These are phyloP conservation scores for Crocidura indochinensis DNA, from an alignment of 2,797 vertebrate genomes.

Conservation along the genomic window DNA sequence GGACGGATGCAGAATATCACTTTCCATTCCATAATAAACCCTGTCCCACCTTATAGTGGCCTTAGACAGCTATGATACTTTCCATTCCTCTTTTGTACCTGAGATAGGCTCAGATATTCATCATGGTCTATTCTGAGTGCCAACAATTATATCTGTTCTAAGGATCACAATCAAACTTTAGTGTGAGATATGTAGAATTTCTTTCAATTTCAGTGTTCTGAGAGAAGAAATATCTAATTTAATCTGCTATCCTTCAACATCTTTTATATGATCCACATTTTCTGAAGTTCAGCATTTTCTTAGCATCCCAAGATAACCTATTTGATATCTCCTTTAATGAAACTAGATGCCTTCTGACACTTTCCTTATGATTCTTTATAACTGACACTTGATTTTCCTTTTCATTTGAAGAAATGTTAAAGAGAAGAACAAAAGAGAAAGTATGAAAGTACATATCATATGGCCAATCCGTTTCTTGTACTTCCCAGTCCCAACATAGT, in stretches of 20 bases:
- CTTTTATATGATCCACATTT: neutral
- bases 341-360: neutral
- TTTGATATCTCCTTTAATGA: slow-evolving; percentile 5
- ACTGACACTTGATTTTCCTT: neutral
- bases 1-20: neutral
- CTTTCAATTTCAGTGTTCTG: neutral
- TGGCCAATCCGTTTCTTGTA: no score
- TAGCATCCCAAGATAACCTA: neutral
- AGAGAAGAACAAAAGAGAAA: slow-evolving; percentile 9
- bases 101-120: neutral
- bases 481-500: neutral
- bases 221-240: neutral
- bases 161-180: neutral
- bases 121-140: neutral
- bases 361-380: neutral
- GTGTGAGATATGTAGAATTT: neutral
- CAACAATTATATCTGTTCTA: neutral
- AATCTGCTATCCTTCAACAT: neutral
- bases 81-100: neutral
- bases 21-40: neutral
- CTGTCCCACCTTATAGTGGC: neutral
- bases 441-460: no score
- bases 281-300: slow-evolving; percentile 1
- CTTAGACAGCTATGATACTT: neutral
- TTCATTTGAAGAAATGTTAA: neutral